phyloP scores from a whole-genome alignment of 2,888 invertebrate genomes.

The Calliphora vomitoria region DNA sequence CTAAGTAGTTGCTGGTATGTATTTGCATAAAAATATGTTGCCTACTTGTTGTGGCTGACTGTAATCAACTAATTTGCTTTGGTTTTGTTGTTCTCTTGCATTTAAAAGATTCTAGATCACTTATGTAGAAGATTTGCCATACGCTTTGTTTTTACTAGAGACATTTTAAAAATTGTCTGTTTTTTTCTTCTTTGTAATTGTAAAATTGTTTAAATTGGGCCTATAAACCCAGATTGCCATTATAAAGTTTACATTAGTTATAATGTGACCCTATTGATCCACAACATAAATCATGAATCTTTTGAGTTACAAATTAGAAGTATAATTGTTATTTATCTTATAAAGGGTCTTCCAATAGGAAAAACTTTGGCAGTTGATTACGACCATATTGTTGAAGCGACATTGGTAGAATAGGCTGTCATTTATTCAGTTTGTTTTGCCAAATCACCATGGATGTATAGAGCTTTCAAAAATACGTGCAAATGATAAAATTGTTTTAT shows the following conservation, averaged over 20 bases:
- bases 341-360: no score
- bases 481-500: no score
- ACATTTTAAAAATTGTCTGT: not conserved
- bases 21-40: constrained; percentile 7
- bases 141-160: constrained; percentile 1
- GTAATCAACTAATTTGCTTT: constrained; percentile 31
- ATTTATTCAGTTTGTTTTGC: no score
- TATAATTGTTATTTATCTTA: no score
- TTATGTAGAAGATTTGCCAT: constrained; percentile 5
- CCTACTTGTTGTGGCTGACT: not conserved
- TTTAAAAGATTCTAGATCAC: not conserved
- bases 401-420: no score
- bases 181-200: not conserved
- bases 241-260: constrained; percentile 4
- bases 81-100: constrained; percentile 1
- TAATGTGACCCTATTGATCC: constrained; percentile 38
- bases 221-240: constrained; percentile 48
- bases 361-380: no score
- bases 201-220: not conserved
- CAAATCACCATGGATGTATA: no score
- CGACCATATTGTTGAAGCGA: no score
- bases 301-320: not conserved
- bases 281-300: not conserved
- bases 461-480: no score
- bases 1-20: not conserved